Base-by-base conservation (phyloP, 2,888 invertebrate species). In the Diarsia brunnea region DNA sequence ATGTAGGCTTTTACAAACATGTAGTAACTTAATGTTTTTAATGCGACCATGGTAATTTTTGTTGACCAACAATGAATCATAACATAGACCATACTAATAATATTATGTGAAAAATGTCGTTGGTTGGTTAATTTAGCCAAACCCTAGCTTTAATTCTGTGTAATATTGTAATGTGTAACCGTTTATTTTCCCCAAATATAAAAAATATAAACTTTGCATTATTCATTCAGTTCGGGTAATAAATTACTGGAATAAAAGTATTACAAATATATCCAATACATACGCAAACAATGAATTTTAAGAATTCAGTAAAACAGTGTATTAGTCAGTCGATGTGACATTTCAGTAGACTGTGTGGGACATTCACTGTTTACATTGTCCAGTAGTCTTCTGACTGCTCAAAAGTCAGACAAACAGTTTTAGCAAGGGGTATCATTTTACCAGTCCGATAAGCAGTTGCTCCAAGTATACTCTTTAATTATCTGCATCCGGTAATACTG, bases 61-160 rank as follows among this genome's bases (percentile, higher is more conserved):
- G 78, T 60, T 27, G 10, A 73, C 31, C 14, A 16, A 65, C 31
- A 61, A n/a, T 73, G n/a, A 73, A 58, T 80, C 24, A 73, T 38
- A 19, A 58, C 51, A 65, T 51, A 53, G 31, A 60, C 24, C 65
- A 51, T 43, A 16, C 27, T 38, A 38, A 38, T 38, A 38, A 16
- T 27, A 27, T 1, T 27, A 55, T 27, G 58, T 58, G 31, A 19
- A 58, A 27, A 47, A 47, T 47, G 45, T 14, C 45, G 19, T 19
- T 49, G 21, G 16, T 12, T n/a, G n/a, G 11, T n/a, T 16, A 16
- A 63, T 43, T 43, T 64, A 43, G 8, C 14, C 14, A 63, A 2
- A n/a, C 4, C n/a, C 31, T 61, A 61, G 31, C 8, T 61, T 8
- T n/a, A 63, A 63, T 43, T 53, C 4, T 24, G 2, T 64, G 51